Evolutionary conservation across 2,888 invertebrate genomes (phyloP).

Genomic region (Drosophila picticornis): DNA sequence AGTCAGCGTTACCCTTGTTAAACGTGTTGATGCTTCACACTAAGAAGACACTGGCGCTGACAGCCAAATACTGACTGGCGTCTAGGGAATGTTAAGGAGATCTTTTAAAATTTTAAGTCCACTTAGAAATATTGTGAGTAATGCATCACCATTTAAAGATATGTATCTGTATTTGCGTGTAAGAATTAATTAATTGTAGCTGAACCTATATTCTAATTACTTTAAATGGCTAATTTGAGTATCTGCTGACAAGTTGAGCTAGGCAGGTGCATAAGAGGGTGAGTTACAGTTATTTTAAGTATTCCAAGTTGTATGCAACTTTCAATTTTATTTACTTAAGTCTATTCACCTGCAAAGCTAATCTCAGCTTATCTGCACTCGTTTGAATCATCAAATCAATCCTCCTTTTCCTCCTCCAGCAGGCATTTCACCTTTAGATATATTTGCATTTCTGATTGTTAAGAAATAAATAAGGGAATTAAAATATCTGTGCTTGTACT

Average conservation of each 20-base stretch:
- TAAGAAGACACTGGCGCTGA: conserved; percentile 44
- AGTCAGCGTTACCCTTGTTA: conserved; percentile 42
- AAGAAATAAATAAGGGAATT: conserved; percentile 1
- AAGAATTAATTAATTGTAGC: neutral
- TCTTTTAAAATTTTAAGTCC: conserved; percentile 16
- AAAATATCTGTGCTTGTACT: neutral
- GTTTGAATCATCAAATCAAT: neutral
- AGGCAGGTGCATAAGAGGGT: neutral
- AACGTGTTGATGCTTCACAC: conserved; percentile 69
- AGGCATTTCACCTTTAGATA: neutral
- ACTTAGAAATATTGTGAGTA: neutral
- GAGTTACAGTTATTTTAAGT: too few relatives aligned
- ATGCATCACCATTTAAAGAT: neutral
- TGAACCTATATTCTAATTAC: neutral
- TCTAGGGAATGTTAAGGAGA: conserved; percentile 19
- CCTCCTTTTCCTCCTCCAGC: neutral
- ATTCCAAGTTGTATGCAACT: too few relatives aligned
- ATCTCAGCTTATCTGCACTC: neutral
- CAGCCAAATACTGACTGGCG: conserved; percentile 32
- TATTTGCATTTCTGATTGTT: neutral
- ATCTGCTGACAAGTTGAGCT: neutral
- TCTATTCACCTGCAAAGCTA: neutral
- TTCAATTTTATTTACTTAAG: neutral
- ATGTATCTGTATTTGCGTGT: neutral
- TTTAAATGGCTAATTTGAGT: neutral